phyloP scores from a whole-genome alignment of 2,113 vertebrate species.

The Barbus barbus region DNA sequence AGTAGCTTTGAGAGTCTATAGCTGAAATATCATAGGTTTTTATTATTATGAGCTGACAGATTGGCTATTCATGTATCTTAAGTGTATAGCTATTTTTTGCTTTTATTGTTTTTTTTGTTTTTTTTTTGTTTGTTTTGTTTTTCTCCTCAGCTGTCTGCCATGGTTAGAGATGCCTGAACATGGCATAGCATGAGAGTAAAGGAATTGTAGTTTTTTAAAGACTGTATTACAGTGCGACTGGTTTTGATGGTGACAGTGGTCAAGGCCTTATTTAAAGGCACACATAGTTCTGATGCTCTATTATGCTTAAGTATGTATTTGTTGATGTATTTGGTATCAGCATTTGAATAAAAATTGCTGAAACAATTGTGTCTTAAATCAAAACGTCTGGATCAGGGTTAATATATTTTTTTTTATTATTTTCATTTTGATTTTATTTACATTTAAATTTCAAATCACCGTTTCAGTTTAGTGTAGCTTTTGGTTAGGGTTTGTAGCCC shows the following conservation, averaged over 20 bases:
- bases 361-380: neutral
- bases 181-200: neutral
- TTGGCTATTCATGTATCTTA: neutral
- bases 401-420: neutral
- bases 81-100: neutral
- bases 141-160: neutral
- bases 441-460: neutral
- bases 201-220: neutral
- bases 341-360: neutral
- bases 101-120: neutral
- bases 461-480: neutral
- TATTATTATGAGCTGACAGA: constrained; percentile 17
- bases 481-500: neutral
- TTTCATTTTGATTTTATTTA: neutral
- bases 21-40: constrained; percentile 46
- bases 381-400: neutral
- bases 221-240: neutral
- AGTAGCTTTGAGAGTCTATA: constrained; percentile 31
- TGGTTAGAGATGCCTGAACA: neutral
- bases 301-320: neutral
- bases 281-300: neutral
- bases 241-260: too few species aligned
- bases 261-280: neutral
- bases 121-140: neutral
- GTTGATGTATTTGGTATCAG: neutral